Evolutionary conservation across 1,140 invertebrate species (phyloP), one percentile per base, ranked within the genome.

Genomic region (Euborellia annulipes): DNA sequence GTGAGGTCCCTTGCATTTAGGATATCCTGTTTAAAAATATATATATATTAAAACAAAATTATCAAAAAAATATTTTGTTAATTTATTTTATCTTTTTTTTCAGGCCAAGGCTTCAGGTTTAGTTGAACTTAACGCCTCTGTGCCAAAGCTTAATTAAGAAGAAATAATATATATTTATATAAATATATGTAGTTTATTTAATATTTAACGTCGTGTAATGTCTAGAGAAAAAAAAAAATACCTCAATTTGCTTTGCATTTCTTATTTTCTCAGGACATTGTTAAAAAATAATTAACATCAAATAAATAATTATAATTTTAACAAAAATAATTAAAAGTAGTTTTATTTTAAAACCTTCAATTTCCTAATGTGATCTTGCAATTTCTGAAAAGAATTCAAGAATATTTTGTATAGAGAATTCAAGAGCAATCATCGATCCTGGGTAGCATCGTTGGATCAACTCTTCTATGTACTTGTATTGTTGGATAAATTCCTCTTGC

Each of bases 401-500:
- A 50, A 99, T 90, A 62, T 98, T 88, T 58, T 89, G 76, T 56
- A 96, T 95, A n/a, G 81, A 82, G 63, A 99, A 97, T 62, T 96
- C 93, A 47, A 98, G 68, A 45, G 79, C 78, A 44, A 98, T 89
- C 67, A 89, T 89, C 40, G 93, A 86, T 47, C 87, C 90, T 13
- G 92, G 90, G 72, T 99, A 99, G 67, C 95, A 99, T 52, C 86
- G 75, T 55, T 88, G 82, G 57, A 98, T 93, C 46, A 95, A 70
- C 52, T 88, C 82, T 68, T 95, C 87, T 52, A 97, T 82, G 53
- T 82, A 79, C 62, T 92, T 94, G 61, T 97, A 92, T 63, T 98
- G 94, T 52, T 85, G 80, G 52, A 98, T 89, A 64, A 98, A 98
- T 70, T 98, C 92, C 64, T 95, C 86, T 72, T 97, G 92, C 94